A percentile compares a stretch with the other conserved stretches of the same genome.
Evolutionary conservation across 2,113 vertebrate species (phyloP).

Genomic region (Emydura subglobosa): DNA sequence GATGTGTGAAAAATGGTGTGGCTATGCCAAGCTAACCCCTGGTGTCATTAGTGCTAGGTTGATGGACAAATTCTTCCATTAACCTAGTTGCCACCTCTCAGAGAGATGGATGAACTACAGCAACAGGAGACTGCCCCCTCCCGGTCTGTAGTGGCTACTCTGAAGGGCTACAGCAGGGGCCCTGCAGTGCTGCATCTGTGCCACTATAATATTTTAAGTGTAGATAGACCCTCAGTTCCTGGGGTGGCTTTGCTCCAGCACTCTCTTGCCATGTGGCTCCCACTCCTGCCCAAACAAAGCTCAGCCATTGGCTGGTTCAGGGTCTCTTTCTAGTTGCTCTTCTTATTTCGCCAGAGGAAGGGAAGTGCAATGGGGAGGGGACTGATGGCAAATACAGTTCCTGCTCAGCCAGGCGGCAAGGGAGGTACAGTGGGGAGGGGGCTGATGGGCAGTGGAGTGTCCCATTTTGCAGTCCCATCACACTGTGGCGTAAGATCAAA

Average conservation of each 20-base stretch:
- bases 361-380: no score
- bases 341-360: not conserved
- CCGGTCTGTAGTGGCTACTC: not conserved
- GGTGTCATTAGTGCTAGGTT: no score
- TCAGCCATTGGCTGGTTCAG: not conserved
- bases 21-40: no score
- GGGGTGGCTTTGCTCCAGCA: no score
- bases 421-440: not conserved
- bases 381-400: not conserved
- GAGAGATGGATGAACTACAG: not conserved
- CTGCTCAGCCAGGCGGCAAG: not conserved
- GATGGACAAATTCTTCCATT: not conserved
- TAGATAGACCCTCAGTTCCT: no score
- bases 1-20: no score
- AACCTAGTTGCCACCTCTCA: not conserved
- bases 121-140: not conserved
- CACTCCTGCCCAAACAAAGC: not conserved
- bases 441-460: not conserved
- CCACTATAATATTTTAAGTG: not conserved
- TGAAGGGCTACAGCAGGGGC: no score
- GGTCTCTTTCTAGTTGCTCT: not conserved
- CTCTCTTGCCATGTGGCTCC: no score
- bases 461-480: no score
- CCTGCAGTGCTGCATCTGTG: not conserved
- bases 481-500: not conserved